Percentiles rank a stretch among this genome's conserved stretches.
These are phyloP conservation scores for Porites cylindrica DNA, from an alignment of 92 coral and sea anemone genomes.

Conservation along the genomic window DNA sequence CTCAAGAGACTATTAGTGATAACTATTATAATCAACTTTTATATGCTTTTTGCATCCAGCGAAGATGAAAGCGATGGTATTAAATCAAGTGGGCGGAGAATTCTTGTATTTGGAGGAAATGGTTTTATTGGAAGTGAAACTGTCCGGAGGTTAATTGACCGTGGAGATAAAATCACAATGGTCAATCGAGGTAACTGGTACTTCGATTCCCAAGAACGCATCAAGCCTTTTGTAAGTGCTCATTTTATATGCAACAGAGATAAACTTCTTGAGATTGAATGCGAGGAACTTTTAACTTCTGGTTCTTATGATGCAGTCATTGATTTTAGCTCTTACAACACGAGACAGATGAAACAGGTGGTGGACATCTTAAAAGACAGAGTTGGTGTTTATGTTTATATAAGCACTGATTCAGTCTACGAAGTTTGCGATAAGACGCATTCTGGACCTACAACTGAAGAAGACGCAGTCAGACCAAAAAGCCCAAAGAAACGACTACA, in stretches of 20 bases:
- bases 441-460: constrained; percentile 77
- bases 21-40: background rate
- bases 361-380: constrained; percentile 74
- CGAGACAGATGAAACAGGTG: constrained; percentile 84
- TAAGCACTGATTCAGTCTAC: constrained; percentile 93
- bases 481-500: constrained; percentile 75
- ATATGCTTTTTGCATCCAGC: background rate
- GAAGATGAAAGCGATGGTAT: background rate
- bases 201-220: constrained; percentile 89
- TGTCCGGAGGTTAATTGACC: constrained; percentile 73
- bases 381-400: constrained; percentile 89
- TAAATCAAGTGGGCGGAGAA: constrained; percentile 47
- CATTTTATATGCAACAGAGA: constrained; percentile 93
- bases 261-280: constrained; percentile 80
- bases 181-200: constrained; percentile 97
- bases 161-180: constrained; percentile 79
- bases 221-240: constrained; percentile 74
- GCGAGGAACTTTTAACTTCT: constrained; percentile 78
- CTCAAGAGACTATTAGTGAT: background rate
- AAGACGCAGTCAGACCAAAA: constrained; percentile 90
- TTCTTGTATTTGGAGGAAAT: constrained; percentile 96
- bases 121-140: constrained; percentile 96
- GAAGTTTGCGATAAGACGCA: constrained; percentile 93
- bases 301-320: constrained; percentile 91
- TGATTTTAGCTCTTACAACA: constrained; percentile 91